These are phyloP conservation scores for Saimiri boliviensis DNA, from an alignment of 2,113 vertebrate genomes.

Conservation along the genomic window DNA sequence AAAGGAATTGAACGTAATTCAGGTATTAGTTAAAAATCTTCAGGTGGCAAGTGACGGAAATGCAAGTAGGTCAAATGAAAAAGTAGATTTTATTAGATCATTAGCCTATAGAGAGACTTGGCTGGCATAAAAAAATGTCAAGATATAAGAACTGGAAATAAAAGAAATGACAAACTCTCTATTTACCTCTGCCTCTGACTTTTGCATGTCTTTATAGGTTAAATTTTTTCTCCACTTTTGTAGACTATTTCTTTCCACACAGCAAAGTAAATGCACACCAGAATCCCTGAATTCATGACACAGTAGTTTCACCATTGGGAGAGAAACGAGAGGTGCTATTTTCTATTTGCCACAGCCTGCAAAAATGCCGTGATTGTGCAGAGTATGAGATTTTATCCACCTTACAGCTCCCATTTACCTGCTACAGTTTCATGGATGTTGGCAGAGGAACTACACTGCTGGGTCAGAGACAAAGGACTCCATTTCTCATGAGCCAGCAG, in stretches of 20 bases:
- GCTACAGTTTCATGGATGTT: not conserved
- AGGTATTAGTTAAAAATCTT: constrained; percentile 4
- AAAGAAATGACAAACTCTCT: not conserved
- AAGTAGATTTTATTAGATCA: not conserved
- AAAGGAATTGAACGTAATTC: not conserved
- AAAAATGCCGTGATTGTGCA: not conserved
- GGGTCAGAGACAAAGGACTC: not conserved
- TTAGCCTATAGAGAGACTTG: not conserved
- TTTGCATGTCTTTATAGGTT: not conserved
- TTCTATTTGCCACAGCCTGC: not conserved
- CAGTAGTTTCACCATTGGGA: not conserved
- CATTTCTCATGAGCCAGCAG: not conserved
- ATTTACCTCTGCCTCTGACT: not conserved
- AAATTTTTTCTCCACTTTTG: not conserved
- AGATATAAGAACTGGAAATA: not conserved
- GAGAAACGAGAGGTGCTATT: not conserved
- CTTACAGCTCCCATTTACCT: not conserved
- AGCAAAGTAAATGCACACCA: not conserved
- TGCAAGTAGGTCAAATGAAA: not conserved
- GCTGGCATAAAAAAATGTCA: not conserved
- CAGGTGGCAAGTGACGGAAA: not conserved
- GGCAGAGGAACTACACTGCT: not conserved
- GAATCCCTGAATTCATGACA: not conserved
- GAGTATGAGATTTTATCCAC: not conserved
- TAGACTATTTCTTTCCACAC: not conserved